phyloP scores from a whole-genome alignment of 2,797 vertebrate species.

The Myotis daubentonii region DNA sequence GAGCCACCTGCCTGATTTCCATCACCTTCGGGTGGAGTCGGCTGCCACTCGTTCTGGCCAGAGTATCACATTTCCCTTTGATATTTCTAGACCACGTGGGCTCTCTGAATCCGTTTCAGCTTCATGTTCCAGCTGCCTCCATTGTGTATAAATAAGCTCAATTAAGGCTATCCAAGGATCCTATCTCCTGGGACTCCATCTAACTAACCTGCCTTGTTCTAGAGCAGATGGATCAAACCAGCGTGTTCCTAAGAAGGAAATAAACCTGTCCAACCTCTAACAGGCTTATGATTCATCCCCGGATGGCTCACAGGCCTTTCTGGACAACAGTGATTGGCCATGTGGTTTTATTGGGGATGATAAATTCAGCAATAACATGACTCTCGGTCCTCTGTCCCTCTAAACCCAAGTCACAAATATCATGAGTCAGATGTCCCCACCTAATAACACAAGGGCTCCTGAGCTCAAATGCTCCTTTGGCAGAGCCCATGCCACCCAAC shows the following conservation, averaged over 20 bases:
- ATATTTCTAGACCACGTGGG: conserved; percentile 38
- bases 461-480: conserved; percentile 73
- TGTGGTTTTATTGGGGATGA: conserved; percentile 79
- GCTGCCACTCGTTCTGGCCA: background rate
- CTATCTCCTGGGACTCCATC: conserved; percentile 56
- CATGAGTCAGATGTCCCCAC: conserved; percentile 84
- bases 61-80: conserved; percentile 24
- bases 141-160: background rate
- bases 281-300: conserved; percentile 83
- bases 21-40: background rate
- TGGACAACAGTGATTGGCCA: conserved; percentile 74
- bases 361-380: conserved; percentile 82
- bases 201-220: conserved; percentile 79
- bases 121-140: background rate
- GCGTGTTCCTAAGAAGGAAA: conserved; percentile 59
- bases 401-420: conserved; percentile 77
- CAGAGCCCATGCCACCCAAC: conserved; percentile 67
- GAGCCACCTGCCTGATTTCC: background rate
- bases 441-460: conserved; percentile 69
- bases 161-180: conserved; percentile 42
- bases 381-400: conserved; percentile 68
- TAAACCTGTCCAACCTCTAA: conserved; percentile 71
- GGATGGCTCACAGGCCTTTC: conserved; percentile 65
- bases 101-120: conserved; percentile 1
- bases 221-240: conserved; percentile 51